A percentile compares a stretch with the other conserved stretches of the same genome.
Conservation (phyloP, 92 coral and sea anemone species). For the Zoanthus sansibaricus region DNA sequence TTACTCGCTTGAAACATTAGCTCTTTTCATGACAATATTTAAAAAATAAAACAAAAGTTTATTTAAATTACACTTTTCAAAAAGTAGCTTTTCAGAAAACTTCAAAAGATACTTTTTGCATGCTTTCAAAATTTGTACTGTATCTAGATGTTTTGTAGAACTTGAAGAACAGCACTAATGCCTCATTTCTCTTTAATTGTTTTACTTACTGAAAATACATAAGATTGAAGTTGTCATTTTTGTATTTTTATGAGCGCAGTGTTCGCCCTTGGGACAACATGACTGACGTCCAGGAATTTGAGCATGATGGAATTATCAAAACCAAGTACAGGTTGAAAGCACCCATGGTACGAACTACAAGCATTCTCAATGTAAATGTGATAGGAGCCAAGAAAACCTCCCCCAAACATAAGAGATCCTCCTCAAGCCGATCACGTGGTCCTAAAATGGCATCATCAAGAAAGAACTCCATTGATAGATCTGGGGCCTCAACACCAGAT, state of each 20-base stretch:
- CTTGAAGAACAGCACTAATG: not conserved
- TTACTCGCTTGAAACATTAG: too few species aligned
- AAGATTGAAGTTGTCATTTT: too few species aligned
- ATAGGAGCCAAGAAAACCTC: conserved; percentile 64
- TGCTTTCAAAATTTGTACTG: too few species aligned
- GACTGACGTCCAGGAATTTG: conserved; percentile 92
- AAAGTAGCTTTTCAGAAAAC: too few species aligned
- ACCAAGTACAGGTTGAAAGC: conserved; percentile 90
- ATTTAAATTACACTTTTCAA: too few species aligned
- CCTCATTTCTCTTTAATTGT: not conserved
- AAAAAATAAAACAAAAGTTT: too few species aligned
- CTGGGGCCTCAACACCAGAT: conserved; percentile 90
- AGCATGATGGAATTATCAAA: conserved; percentile 77
- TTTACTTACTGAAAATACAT: not conserved
- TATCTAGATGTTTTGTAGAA: too few species aligned
- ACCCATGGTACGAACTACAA: conserved; percentile 91
- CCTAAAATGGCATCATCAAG: conserved; percentile 60
- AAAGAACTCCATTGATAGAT: conserved; percentile 79
- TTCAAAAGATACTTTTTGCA: too few species aligned
- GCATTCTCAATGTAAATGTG: conserved; percentile 81
- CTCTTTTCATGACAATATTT: too few species aligned
- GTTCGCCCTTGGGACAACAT: conserved; percentile 97
- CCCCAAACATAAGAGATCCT: conserved; percentile 72
- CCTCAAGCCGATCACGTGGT: conserved; percentile 70
- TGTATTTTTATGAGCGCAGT: conserved; percentile 43